phyloP scores from a whole-genome alignment of 64 coral and sea anemone genomes.

The Montipora foliosa region DNA sequence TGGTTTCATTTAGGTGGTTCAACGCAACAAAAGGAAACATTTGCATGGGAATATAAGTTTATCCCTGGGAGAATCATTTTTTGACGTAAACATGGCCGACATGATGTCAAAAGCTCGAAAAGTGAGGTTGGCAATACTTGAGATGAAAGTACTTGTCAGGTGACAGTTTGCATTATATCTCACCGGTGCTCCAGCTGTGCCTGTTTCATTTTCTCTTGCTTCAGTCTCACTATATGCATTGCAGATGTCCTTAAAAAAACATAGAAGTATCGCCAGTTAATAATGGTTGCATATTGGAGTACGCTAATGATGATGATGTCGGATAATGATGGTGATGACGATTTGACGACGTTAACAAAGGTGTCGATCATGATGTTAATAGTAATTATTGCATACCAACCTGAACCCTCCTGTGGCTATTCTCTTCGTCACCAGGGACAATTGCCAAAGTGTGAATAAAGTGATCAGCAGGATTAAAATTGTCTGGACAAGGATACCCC shows the following conservation, averaged over 20 bases:
- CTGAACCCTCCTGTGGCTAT: slow-evolving; percentile 35
- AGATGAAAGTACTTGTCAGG: not conserved
- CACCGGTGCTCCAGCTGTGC: not conserved
- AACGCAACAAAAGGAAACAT: no score
- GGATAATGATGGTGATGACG: not conserved
- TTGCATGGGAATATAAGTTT: no score
- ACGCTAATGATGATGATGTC: not conserved
- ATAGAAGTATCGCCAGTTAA: not conserved
- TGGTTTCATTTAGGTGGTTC: no score
- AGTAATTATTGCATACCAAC: not conserved
- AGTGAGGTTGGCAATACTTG: no score
- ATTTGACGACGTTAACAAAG: not conserved
- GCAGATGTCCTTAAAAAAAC: slow-evolving; percentile 36
- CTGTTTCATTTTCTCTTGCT: not conserved
- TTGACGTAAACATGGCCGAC: no score
- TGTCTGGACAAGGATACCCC: slow-evolving; percentile 52
- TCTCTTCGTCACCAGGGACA: slow-evolving; percentile 56
- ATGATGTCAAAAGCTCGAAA: no score
- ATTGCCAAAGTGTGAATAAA: slow-evolving; percentile 66
- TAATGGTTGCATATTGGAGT: not conserved
- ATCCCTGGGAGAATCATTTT: no score
- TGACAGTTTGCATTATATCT: not conserved
- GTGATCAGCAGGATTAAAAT: slow-evolving; percentile 74
- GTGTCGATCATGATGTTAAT: not conserved
- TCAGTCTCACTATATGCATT: slow-evolving; percentile 7